These are phyloP conservation scores for Thunnus thynnus DNA, from an alignment of 2,113 vertebrate genomes.

Conservation along the genomic window DNA sequence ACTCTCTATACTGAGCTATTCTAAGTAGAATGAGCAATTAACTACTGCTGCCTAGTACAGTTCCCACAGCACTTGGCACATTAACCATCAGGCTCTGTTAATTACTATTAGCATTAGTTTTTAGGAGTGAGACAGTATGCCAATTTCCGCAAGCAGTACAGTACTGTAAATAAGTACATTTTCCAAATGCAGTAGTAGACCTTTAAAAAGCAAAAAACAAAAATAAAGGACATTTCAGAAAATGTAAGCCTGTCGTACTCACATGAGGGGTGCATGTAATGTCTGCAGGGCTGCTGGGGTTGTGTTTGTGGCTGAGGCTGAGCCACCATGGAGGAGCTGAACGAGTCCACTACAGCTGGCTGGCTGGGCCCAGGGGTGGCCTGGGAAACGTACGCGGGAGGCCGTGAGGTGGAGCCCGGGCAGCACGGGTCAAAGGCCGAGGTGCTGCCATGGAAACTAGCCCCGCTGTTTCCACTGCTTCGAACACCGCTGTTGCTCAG, in stretches of 20 bases:
- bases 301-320: conserved; percentile 91
- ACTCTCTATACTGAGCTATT: conserved; percentile 56
- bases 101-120: conserved; percentile 65
- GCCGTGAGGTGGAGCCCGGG: conserved; percentile 92
- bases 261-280: conserved; percentile 96
- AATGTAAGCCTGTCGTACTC: conserved; percentile 76
- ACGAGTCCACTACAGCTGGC: conserved; percentile 89
- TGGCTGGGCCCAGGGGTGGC: conserved; percentile 91
- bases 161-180: neutral
- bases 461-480: conserved; percentile 85
- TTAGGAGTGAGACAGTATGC: conserved; percentile 44
- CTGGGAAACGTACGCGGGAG: conserved; percentile 91
- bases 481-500: conserved; percentile 94
- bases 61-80: conserved; percentile 75
- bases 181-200: neutral
- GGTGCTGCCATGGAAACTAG: conserved; percentile 91
- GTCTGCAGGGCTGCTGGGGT: conserved; percentile 93
- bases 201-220: no score
- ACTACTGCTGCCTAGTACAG: conserved; percentile 63
- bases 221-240: no score
- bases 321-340: conserved; percentile 90
- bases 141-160: conserved; percentile 26
- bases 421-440: conserved; percentile 99
- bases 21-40: conserved; percentile 68
- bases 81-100: conserved; percentile 76